Conservation (phyloP, 2,797 vertebrate genomes). For the Aeoliscus strigatus region DNA sequence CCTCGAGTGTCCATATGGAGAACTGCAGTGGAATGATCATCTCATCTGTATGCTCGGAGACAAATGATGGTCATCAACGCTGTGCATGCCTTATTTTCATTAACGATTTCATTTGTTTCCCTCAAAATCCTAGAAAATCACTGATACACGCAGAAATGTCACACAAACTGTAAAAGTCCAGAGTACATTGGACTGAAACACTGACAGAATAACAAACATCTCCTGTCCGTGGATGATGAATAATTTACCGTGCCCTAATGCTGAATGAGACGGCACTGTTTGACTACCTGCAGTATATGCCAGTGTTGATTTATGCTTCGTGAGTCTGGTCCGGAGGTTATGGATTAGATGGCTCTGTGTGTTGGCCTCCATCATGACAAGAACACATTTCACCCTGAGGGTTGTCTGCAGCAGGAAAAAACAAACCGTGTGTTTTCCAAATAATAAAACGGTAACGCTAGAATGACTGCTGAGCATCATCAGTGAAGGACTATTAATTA, state of each 20-base stretch:
- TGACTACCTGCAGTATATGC: slow-evolving; percentile 24
- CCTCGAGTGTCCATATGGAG: slow-evolving; percentile 44
- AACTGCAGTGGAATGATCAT: slow-evolving; percentile 47
- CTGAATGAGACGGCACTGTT: slow-evolving; percentile 21
- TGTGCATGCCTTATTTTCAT: slow-evolving; percentile 1
- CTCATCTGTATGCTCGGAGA: neutral
- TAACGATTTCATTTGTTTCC: neutral
- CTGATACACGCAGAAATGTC: slow-evolving; percentile 24
- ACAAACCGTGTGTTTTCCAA: no score
- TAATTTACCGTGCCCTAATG: slow-evolving; percentile 47
- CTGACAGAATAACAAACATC: slow-evolving; percentile 53
- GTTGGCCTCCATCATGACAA: slow-evolving; percentile 13
- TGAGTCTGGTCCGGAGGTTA: slow-evolving; percentile 39
- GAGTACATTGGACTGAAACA: slow-evolving; percentile 11
- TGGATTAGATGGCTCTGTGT: slow-evolving; percentile 19
- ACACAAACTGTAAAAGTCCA: slow-evolving; percentile 22
- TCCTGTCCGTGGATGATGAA: slow-evolving; percentile 45
- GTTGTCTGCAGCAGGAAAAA: no score
- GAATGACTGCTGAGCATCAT: no score
- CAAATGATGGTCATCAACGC: neutral
- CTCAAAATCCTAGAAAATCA: neutral
- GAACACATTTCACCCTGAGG: neutral
- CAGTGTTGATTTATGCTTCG: slow-evolving; percentile 43
- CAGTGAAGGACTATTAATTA: no score
- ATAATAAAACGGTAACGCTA: no score